A percentile compares a stretch with the other conserved stretches of the same genome.
Evolutionary conservation across 1,140 invertebrate species (phyloP).

Genomic region (Lysiphlebus fabarum): DNA sequence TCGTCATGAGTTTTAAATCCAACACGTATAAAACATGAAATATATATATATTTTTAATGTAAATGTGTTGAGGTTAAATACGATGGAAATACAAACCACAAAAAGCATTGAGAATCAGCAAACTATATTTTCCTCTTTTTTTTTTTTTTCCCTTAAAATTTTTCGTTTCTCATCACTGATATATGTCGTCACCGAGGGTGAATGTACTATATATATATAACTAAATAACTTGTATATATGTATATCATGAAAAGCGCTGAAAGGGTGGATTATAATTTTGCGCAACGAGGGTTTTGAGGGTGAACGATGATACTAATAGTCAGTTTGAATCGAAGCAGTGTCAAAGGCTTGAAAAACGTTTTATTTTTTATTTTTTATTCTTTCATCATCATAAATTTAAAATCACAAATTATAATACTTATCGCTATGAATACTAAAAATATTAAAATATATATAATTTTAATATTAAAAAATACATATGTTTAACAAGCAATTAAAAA

Average conservation of each 20-base stretch:
- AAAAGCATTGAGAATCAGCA: slow-evolving; percentile 10
- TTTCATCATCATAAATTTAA: no score
- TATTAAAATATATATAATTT: no score
- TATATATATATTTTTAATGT: no score
- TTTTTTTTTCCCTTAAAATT: not conserved
- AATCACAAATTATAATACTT: no score
- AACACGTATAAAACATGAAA: no score
- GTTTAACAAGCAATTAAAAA: no score
- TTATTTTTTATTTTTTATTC: not conserved
- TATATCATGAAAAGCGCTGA: slow-evolving; percentile 17
- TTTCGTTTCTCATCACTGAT: no score
- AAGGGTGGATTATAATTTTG: slow-evolving; percentile 25
- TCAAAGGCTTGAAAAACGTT: slow-evolving; percentile 14
- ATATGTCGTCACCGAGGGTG: not conserved
- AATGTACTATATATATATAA: slow-evolving; percentile 4
- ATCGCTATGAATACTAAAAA: no score
- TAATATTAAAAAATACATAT: no score
- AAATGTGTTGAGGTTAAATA: slow-evolving; percentile 11
- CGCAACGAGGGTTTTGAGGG: slow-evolving; percentile 18
- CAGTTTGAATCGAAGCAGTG: slow-evolving; percentile 19
- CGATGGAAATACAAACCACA: not conserved
- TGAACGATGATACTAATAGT: slow-evolving; percentile 24
- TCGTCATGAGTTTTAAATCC: not conserved
- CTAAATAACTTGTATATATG: no score
- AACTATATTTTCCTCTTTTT: slow-evolving; percentile 1